Evolutionary conservation across 2,113 vertebrate species (phyloP).

Genomic region (human (Homo sapiens)): DNA sequence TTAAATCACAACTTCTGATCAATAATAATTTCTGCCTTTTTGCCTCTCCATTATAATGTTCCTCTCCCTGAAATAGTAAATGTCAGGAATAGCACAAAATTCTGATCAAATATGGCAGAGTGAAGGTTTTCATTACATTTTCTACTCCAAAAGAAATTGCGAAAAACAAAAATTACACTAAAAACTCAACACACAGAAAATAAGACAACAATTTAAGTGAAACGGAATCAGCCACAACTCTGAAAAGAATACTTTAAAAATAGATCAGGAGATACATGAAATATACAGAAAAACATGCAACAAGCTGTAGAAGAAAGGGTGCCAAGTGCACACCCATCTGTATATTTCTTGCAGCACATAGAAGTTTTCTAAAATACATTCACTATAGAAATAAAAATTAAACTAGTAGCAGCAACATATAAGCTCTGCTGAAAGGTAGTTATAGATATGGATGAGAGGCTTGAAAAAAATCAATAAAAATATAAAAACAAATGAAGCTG

Average conservation of each 20-base stretch:
- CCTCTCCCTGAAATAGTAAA: not conserved
- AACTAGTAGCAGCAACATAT: not conserved
- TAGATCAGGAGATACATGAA: not conserved
- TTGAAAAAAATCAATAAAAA: not conserved
- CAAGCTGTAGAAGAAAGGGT: not conserved
- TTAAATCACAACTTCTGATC: not conserved
- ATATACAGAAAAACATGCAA: not conserved
- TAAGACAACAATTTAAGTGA: not conserved
- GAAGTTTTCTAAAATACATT: constrained; percentile 22
- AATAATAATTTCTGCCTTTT: not conserved
- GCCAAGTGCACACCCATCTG: not conserved
- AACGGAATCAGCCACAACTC: not conserved
- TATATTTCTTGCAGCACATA: not conserved
- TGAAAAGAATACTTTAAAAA: not conserved
- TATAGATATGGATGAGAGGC: not conserved
- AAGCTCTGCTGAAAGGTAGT: not conserved
- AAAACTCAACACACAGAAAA: not conserved
- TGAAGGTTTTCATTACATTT: constrained; percentile 10
- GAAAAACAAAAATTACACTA: not conserved
- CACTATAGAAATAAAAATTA: not conserved
- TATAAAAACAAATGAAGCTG: not conserved
- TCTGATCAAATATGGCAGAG: not conserved
- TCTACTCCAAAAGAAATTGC: not conserved
- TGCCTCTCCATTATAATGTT: not conserved
- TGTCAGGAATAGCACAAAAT: not conserved